Evolutionary conservation across 1,140 invertebrate genomes (phyloP).

Genomic region (Steinernema khuongi): DNA sequence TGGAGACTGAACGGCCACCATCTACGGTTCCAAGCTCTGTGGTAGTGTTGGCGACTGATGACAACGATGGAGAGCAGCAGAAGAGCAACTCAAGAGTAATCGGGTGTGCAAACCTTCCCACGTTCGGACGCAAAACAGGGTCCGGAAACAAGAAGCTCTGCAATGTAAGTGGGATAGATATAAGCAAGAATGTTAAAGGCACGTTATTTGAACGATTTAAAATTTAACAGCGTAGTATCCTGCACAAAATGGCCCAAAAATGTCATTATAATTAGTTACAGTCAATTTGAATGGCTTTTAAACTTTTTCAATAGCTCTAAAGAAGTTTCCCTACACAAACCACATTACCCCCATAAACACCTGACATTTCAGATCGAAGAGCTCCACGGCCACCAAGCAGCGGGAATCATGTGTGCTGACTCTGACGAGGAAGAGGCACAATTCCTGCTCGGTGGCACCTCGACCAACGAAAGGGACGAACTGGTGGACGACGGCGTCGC

Average conservation of each 20-base stretch:
- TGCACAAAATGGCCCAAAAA: too few species aligned
- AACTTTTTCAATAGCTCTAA: too few species aligned
- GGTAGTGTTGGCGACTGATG: slow-evolving; percentile 48
- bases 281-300: too few species aligned
- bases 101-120: slow-evolving; percentile 33
- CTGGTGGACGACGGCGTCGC: slow-evolving; percentile 47
- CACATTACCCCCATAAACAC: too few species aligned
- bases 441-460: slow-evolving; percentile 39
- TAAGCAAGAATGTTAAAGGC: slow-evolving; percentile 20
- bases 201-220: slow-evolving; percentile 31
- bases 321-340: too few species aligned
- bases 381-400: slow-evolving; percentile 46
- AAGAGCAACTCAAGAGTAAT: slow-evolving; percentile 23
- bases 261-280: too few species aligned
- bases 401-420: slow-evolving; percentile 39
- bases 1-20: slow-evolving; percentile 53
- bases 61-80: slow-evolving; percentile 40
- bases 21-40: slow-evolving; percentile 51
- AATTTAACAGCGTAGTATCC: too few species aligned
- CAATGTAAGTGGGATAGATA: too few species aligned
- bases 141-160: slow-evolving; percentile 7
- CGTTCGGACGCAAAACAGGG: slow-evolving; percentile 9
- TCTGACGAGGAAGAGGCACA: slow-evolving; percentile 51
- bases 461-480: slow-evolving; percentile 21
- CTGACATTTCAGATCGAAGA: slow-evolving; percentile 43